Conservation (phyloP, 2,888 invertebrate genomes). For the Helleia helle region DNA sequence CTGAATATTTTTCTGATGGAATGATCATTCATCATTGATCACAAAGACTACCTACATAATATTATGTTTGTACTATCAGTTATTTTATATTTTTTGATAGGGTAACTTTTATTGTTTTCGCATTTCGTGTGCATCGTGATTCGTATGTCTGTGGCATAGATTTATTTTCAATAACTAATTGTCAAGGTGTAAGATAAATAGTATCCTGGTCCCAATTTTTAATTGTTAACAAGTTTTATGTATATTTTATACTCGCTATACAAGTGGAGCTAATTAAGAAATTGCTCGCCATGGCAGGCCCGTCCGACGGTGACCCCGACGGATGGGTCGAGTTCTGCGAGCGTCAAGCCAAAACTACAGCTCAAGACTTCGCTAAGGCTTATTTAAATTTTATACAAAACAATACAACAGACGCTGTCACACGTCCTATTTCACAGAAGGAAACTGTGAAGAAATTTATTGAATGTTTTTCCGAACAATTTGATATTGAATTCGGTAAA, state of each 20-base stretch:
- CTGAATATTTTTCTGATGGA: too few relatives aligned
- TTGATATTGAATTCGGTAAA: slow-evolving; percentile 83
- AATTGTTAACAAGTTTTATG: slow-evolving; percentile 29
- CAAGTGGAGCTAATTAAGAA: slow-evolving; percentile 71
- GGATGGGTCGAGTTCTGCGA: slow-evolving; percentile 91
- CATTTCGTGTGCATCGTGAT: background rate
- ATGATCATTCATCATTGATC: too few relatives aligned
- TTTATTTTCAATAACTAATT: slow-evolving; percentile 24
- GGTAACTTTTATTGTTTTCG: too few relatives aligned
- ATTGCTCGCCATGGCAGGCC: slow-evolving; percentile 69
- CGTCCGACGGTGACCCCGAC: slow-evolving; percentile 76
- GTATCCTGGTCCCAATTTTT: background rate
- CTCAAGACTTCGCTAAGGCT: slow-evolving; percentile 90
- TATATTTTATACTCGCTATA: slow-evolving; percentile 34
- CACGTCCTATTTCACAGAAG: slow-evolving; percentile 79
- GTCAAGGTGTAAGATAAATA: slow-evolving; percentile 34
- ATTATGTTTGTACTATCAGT: too few relatives aligned
- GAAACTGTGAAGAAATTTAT: slow-evolving; percentile 88
- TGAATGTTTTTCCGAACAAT: slow-evolving; percentile 88
- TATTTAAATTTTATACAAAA: slow-evolving; percentile 85
- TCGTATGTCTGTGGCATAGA: background rate
- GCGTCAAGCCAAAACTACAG: slow-evolving; percentile 88
- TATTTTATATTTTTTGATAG: too few relatives aligned
- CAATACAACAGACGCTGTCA: slow-evolving; percentile 77
- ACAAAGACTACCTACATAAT: too few relatives aligned